Base-by-base conservation (phyloP, 2,113 vertebrate genomes). In the Glaucomys volans region DNA sequence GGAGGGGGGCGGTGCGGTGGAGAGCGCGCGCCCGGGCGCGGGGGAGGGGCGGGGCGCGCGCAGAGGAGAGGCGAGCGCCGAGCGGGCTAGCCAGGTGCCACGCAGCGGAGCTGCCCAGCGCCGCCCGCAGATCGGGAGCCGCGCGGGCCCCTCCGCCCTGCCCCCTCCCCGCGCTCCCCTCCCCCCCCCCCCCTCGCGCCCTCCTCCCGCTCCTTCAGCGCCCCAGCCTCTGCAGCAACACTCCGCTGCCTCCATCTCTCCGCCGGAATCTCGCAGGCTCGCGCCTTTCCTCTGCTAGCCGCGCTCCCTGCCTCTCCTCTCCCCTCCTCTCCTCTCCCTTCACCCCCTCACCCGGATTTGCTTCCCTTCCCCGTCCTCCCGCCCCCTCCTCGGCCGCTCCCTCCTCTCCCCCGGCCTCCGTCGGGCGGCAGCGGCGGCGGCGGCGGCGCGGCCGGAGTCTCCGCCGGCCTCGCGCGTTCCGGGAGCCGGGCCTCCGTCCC, bases 171-270 rank as follows among this genome's bases (percentile, higher is more conserved):
- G 69, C 91, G 57, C 59, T 16, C 67, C 75, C 86, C 42, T 50
- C n/a, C 50, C 57, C 35, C 69, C 77, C 35, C 62, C 83, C 32
- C 66, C 44, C 42, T 22, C 35, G 4, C 82, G 62, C 77, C 93
- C 90, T 57, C 90, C 87, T 91, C 88, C 71, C 90, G 88, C 88
- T 95, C 90, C 79, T 69, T 87, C 91, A 96, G 90, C 97, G 86
- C 74, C 95, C 85, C 96, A 91, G 96, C 96, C 97, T 96, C 97
- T 97, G 97, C 97, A 97, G 97, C 97, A 97, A 96, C 97, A 97
- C 97, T 97, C 95, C 95, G 95, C 97, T 97, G 97, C 95, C 86
- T 98, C 95, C 95, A 88, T 81, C 96, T 93, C 95, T 95, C 95
- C 83, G 80, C 97, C 81, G 96, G 96, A 90, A 96, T 94, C 97